A percentile compares a stretch with the other conserved stretches of the same genome.
phyloP scores from a whole-genome alignment of 2,797 vertebrate genomes.

The Streptopelia turtur region DNA sequence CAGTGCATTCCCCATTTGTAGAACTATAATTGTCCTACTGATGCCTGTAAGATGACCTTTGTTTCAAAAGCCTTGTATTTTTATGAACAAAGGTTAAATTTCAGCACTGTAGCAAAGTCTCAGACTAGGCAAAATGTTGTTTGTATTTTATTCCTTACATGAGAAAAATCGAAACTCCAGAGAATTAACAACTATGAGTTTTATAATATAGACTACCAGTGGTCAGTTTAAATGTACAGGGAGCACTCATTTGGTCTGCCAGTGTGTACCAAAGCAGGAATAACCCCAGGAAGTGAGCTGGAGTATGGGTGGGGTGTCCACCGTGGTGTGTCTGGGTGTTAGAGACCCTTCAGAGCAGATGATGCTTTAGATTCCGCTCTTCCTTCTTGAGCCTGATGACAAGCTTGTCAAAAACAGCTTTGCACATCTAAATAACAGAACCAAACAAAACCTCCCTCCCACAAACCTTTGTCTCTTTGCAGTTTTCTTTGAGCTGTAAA shows the following conservation, averaged over 20 bases:
- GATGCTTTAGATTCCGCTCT: background rate
- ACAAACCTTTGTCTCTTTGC: background rate
- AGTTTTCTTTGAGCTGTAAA: constrained; percentile 12
- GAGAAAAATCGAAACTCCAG: background rate
- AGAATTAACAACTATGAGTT: background rate
- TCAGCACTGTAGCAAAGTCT: background rate
- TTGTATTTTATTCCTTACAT: background rate
- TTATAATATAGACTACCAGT: background rate
- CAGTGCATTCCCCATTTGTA: background rate
- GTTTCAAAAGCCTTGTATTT: background rate
- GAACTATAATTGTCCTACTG: background rate
- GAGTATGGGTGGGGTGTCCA: background rate
- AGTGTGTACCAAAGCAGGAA: background rate
- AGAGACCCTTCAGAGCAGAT: background rate
- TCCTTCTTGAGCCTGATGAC: background rate
- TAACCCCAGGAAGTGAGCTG: background rate
- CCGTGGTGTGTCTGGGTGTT: background rate
- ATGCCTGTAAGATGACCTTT: background rate
- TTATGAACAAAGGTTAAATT: background rate
- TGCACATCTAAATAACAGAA: background rate
- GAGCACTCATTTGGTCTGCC: background rate
- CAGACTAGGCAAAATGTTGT: background rate
- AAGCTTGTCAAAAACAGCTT: background rate
- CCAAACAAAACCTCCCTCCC: background rate
- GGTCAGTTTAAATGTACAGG: background rate